phyloP scores from a whole-genome alignment of 2,888 invertebrate species.

The Eudemis profundana region DNA sequence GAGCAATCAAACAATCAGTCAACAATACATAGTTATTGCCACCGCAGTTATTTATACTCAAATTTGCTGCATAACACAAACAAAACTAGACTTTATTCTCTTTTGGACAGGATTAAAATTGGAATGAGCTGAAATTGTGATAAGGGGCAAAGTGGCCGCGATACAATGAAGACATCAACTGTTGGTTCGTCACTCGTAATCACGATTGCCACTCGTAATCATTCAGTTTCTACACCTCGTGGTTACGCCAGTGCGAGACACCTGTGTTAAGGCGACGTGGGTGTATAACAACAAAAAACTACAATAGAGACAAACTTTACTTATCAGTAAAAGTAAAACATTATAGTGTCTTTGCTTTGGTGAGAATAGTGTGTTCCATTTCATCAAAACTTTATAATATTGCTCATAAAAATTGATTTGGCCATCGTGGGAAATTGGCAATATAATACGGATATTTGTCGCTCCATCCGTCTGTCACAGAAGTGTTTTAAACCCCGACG shows the following conservation, averaged over 20 bases:
- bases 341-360: no score
- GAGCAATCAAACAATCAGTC: slow-evolving; percentile 38
- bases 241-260: slow-evolving; percentile 53
- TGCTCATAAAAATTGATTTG: no score
- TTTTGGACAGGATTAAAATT: slow-evolving; percentile 19
- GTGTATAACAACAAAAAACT: neutral
- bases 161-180: slow-evolving; percentile 57
- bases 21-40: slow-evolving; percentile 23
- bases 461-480: no score
- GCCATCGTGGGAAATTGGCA: no score
- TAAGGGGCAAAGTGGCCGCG: slow-evolving; percentile 45
- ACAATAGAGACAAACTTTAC: no score
- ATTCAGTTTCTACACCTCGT: slow-evolving; percentile 65
- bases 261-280: slow-evolving; percentile 42
- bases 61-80: slow-evolving; percentile 13
- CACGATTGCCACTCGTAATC: slow-evolving; percentile 55
- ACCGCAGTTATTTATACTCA: slow-evolving; percentile 1
- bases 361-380: no score
- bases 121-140: slow-evolving; percentile 45
- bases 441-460: no score
- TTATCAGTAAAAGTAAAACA: no score
- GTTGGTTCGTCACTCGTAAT: slow-evolving; percentile 44
- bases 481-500: no score
- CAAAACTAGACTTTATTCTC: slow-evolving; percentile 27
- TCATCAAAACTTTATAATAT: no score